Evolutionary conservation across 2,113 vertebrate species (phyloP).

Genomic region (Laticauda laticaudata): DNA sequence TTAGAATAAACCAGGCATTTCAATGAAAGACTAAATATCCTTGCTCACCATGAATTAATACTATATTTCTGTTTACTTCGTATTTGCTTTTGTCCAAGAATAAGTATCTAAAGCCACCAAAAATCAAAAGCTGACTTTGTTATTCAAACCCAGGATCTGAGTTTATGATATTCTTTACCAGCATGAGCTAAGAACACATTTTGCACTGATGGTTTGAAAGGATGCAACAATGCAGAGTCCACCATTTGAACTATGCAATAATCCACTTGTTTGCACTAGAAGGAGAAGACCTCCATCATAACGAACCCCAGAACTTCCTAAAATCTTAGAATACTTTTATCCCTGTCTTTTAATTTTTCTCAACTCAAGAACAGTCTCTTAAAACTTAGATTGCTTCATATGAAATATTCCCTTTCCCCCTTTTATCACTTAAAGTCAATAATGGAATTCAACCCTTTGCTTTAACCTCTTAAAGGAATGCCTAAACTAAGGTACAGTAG

Average conservation of each 20-base stretch:
- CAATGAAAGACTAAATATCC: not conserved
- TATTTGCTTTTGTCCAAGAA: not conserved
- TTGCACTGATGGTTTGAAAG: not conserved
- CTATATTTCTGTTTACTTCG: not conserved
- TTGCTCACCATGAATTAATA: not conserved
- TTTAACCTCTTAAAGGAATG: not conserved
- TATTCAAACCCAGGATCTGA: not conserved
- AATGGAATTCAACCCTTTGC: not conserved
- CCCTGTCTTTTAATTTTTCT: not conserved
- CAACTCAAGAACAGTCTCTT: not conserved
- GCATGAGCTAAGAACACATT: not conserved
- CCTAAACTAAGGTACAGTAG: not conserved
- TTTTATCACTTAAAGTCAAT: not conserved
- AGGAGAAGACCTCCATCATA: not conserved
- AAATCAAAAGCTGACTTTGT: not conserved
- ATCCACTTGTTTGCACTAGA: not conserved
- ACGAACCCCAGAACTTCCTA: not conserved
- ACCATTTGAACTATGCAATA: not conserved
- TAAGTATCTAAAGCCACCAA: not conserved
- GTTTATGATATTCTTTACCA: not conserved
- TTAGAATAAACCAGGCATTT: not conserved
- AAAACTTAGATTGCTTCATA: not conserved
- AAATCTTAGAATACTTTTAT: not conserved
- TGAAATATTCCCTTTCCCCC: not conserved
- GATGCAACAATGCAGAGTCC: not conserved